Conservation (phyloP, 2,888 invertebrate genomes). For the Sarcophaga rosellei region DNA sequence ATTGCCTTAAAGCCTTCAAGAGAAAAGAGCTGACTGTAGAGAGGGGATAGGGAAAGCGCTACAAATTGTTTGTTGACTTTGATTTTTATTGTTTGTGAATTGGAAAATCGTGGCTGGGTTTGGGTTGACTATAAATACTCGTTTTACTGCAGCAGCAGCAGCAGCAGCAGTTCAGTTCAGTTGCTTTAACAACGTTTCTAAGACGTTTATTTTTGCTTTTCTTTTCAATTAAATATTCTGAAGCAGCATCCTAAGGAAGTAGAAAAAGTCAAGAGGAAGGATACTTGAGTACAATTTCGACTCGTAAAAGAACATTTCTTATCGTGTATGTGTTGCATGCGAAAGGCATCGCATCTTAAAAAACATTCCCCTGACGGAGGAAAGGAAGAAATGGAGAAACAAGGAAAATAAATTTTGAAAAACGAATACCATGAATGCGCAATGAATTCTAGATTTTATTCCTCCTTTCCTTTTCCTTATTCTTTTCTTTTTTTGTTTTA, state of each 20-base stretch:
- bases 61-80: constrained; percentile 75
- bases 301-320: not conserved
- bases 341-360: constrained; percentile 22
- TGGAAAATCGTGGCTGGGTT: constrained; percentile 47
- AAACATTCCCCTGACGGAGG: constrained; percentile 40
- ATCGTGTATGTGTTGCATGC: constrained; percentile 3
- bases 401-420: not conserved
- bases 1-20: not conserved
- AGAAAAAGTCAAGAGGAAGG: not conserved
- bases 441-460: constrained; percentile 28
- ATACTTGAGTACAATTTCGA: not conserved
- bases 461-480: not conserved
- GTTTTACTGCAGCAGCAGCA: too few relatives aligned
- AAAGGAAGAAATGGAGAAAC: not conserved
- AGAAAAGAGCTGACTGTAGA: not conserved
- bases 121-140: constrained; percentile 18
- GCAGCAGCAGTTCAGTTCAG: too few relatives aligned
- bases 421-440: constrained; percentile 43
- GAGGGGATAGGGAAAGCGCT: not conserved
- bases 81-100: constrained; percentile 77
- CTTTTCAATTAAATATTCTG: constrained; percentile 44
- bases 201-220: constrained; percentile 10
- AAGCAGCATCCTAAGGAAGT: not conserved
- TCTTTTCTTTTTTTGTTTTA: not conserved
- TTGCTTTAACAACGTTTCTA: not conserved